phyloP scores from a whole-genome alignment of 2,797 vertebrate genomes.

The Vultur gryphus region DNA sequence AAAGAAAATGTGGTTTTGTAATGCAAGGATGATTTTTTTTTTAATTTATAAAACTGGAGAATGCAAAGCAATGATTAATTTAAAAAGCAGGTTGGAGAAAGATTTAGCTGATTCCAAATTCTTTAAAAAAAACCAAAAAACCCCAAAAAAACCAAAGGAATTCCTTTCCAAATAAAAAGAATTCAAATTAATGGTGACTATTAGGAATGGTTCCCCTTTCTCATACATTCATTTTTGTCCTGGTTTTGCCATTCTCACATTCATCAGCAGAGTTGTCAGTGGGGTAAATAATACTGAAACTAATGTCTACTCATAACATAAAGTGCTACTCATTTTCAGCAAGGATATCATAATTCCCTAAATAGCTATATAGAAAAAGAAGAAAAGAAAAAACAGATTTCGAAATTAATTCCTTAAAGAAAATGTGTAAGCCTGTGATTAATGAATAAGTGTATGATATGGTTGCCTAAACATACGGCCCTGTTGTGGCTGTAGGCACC shows the following conservation, averaged over 20 bases:
- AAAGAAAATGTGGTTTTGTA: slow-evolving; percentile 20
- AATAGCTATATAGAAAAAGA: neutral
- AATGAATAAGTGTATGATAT: neutral
- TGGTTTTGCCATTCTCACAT: neutral
- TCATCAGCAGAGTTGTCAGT: neutral
- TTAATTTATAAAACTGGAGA: neutral
- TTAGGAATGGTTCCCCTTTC: neutral
- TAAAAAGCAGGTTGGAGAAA: slow-evolving; percentile 6
- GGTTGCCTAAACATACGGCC: neutral
- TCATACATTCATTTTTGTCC: neutral
- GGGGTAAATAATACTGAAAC: neutral
- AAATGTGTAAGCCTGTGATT: neutral
- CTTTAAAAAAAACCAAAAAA: neutral
- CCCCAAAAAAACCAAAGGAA: neutral
- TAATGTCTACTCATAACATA: neutral
- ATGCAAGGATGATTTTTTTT: neutral
- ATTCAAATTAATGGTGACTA: neutral
- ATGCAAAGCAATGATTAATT: slow-evolving; percentile 2
- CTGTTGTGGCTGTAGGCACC: neutral
- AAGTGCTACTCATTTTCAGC: neutral
- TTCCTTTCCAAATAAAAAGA: neutral
- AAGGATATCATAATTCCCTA: neutral
- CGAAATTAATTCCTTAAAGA: neutral
- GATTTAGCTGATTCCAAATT: neutral
- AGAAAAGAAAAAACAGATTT: neutral